Base-by-base conservation (phyloP, 2,113 vertebrate species). In the Climacteris rufus region DNA sequence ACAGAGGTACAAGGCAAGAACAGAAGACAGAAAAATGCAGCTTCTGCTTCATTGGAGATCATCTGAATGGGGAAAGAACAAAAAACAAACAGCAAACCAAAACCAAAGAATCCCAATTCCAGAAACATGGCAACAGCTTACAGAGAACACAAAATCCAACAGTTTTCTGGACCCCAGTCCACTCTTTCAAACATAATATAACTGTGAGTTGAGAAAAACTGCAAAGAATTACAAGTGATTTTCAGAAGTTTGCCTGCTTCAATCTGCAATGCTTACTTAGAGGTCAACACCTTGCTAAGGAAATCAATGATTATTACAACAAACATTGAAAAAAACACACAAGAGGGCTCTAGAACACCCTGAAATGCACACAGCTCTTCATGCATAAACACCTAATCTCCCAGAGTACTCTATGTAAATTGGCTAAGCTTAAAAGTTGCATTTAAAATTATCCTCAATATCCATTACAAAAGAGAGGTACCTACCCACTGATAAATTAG, bases 391-490 rank as follows among this genome's bases (percentile, higher is more conserved):
- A 0, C 71, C 87, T 69, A 33, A 65, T 94, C 84, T 94, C 93
- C 54, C 95, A 80, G 79, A 96, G 89, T 81, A 47, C 83, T 95
- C 83, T 95, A 88, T 69, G 72, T 65, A 96, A 96, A 97, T 92
- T 91, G 53, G 76, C 60, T 75, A 61, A 94, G 83, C 59, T 95
- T 96, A 84, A 84, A 85, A 91, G 95, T 70, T 91, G 60, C 53
- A 93, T 95, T 97, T 95, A 93, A 83, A 89, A 96, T 90, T 94
- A 96, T 59, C 82, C 89, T 83, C 88, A 96, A 66, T 91, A 96
- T 97, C 85, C 80, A 93, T 75, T 96, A 95, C 76, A 97, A 93
- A 96, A 95, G 96, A 95, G 96, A 96, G 91, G 81, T n/a, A 10
- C 70, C 93, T 96, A 92, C 89, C 70, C 74, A 75, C 91, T 83